These are phyloP conservation scores for Syngnathus rostellatus DNA, from an alignment of 2,797 vertebrate genomes.

Conservation along the genomic window DNA sequence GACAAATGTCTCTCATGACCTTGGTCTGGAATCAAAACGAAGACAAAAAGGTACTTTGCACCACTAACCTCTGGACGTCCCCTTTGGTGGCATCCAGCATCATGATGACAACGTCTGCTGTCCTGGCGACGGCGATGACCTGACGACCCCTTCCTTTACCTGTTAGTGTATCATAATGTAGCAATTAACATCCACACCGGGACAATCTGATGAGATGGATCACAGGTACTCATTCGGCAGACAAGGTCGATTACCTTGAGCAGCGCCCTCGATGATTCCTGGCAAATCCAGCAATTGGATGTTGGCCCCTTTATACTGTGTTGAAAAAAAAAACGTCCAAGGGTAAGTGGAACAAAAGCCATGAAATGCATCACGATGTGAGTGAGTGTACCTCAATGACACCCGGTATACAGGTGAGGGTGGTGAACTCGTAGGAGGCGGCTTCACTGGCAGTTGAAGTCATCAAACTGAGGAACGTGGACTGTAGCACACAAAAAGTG, in stretches of 20 bases:
- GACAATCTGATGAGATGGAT: background rate
- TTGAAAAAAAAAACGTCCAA: conserved; percentile 1
- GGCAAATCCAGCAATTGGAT: conserved; percentile 96
- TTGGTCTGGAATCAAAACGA: background rate
- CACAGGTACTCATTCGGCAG: background rate
- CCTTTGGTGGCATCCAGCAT: conserved; percentile 99
- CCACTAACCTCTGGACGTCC: conserved; percentile 86
- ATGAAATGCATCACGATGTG: background rate
- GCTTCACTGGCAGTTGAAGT: conserved; percentile 95
- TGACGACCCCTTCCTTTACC: conserved; percentile 95
- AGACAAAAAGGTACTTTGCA: background rate
- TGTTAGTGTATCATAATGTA: conserved; percentile 33
- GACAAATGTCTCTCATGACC: background rate
- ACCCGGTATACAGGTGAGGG: conserved; percentile 94
- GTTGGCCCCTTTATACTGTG: conserved; percentile 97
- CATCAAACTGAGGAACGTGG: conserved; percentile 96
- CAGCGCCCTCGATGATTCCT: conserved; percentile 98
- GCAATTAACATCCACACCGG: background rate
- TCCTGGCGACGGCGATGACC: conserved; percentile 95
- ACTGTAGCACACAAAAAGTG: conserved; percentile 64
- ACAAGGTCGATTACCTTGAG: conserved; percentile 76
- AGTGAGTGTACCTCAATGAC: conserved; percentile 82
- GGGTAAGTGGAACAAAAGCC: background rate
- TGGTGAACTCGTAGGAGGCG: conserved; percentile 95
- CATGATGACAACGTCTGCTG: conserved; percentile 96